Conservation (phyloP, 2,888 invertebrate genomes). For the Acrobeloides nanus region DNA sequence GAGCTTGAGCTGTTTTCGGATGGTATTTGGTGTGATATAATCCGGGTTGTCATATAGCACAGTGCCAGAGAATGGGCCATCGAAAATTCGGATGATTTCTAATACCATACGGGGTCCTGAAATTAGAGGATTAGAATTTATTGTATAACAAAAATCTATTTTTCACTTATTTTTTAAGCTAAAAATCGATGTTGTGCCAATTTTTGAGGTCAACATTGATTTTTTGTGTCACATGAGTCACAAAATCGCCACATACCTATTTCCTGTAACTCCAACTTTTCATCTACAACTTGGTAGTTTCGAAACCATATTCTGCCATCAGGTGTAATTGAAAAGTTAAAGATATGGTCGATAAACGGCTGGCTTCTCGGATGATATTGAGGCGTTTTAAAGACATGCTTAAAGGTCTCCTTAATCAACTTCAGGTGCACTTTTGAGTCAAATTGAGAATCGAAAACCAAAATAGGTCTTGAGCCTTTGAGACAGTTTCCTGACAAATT, state of each 20-base stretch:
- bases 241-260: conserved; percentile 72
- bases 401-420: conserved; percentile 58
- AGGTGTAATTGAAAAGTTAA: conserved; percentile 73
- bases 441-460: conserved; percentile 75
- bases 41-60: conserved; percentile 85
- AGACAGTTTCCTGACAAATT: conserved; percentile 91
- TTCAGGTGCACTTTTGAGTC: conserved; percentile 57
- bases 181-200: no score
- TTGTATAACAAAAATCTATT: neutral
- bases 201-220: no score
- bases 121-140: conserved; percentile 10
- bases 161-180: neutral
- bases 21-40: conserved; percentile 80
- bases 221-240: no score
- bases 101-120: conserved; percentile 63
- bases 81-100: conserved; percentile 81
- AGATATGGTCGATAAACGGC: conserved; percentile 93
- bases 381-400: conserved; percentile 75
- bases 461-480: conserved; percentile 80
- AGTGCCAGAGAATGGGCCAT: conserved; percentile 82
- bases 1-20: conserved; percentile 52
- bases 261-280: conserved; percentile 81
- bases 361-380: conserved; percentile 94
- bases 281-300: conserved; percentile 91
- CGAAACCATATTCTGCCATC: conserved; percentile 95